A percentile compares a stretch with the other conserved stretches of the same genome.
Evolutionary conservation across 2,113 vertebrate species (phyloP).

Genomic region (Todiramphus chloris): DNA sequence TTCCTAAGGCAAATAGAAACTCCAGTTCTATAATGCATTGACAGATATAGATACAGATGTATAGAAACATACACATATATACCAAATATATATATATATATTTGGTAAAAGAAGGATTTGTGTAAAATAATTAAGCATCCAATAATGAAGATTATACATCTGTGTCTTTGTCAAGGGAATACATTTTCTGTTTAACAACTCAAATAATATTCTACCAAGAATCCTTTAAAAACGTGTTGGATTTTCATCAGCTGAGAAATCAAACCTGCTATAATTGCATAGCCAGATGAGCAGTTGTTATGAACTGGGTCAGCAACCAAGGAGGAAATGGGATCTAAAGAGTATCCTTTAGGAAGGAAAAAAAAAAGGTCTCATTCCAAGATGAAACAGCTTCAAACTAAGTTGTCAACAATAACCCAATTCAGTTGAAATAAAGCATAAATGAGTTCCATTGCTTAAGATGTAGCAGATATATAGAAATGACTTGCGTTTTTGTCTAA

Average conservation of each 20-base stretch:
- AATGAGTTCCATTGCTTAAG: background rate
- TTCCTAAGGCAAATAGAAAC: background rate
- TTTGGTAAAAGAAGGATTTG: background rate
- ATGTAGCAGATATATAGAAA: conserved; percentile 33
- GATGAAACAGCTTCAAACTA: background rate
- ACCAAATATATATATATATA: background rate
- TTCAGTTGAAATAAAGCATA: conserved; percentile 27
- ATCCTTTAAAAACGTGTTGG: background rate
- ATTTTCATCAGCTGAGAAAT: conserved; percentile 43
- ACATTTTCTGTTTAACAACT: background rate
- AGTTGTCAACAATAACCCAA: background rate
- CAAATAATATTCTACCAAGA: background rate
- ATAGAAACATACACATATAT: background rate
- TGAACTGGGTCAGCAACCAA: conserved; percentile 15
- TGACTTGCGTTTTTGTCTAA: conserved; percentile 56
- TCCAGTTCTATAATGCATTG: background rate
- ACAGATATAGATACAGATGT: background rate
- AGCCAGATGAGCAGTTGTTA: conserved; percentile 28
- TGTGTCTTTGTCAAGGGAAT: background rate
- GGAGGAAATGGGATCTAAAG: background rate
- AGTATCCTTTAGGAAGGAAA: background rate
- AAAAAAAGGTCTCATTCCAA: background rate
- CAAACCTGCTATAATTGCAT: conserved; percentile 3
- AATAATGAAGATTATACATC: background rate
- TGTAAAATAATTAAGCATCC: background rate